phyloP scores from a whole-genome alignment of 2,888 invertebrate species.

The Cheilosia pagana region DNA sequence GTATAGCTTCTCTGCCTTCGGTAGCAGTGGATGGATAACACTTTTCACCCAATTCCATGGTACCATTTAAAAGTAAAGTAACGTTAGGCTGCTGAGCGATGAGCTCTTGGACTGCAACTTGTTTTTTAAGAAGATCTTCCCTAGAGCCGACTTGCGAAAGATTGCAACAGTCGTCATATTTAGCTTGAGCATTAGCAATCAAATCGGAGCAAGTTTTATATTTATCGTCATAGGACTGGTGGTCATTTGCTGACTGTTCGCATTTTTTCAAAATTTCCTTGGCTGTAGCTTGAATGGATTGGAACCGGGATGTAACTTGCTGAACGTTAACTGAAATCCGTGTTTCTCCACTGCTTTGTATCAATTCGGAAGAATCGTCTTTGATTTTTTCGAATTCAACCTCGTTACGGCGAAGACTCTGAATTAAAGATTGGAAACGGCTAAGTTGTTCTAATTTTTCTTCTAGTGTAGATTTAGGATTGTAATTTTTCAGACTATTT shows the following conservation, averaged over 20 bases:
- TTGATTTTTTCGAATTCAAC: slow-evolving; percentile 93
- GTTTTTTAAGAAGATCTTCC: slow-evolving; percentile 88
- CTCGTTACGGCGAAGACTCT: slow-evolving; percentile 92
- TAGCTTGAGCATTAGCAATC: slow-evolving; percentile 90
- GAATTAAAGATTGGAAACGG: slow-evolving; percentile 93
- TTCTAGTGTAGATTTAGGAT: slow-evolving; percentile 91
- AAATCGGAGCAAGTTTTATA: slow-evolving; percentile 93
- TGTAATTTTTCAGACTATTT: slow-evolving; percentile 92
- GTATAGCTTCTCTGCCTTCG: slow-evolving; percentile 93
- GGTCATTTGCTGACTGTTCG: slow-evolving; percentile 93
- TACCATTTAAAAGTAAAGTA: slow-evolving; percentile 90
- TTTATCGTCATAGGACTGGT: slow-evolving; percentile 91
- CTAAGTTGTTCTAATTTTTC: slow-evolving; percentile 95
- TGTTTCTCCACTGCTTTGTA: slow-evolving; percentile 93
- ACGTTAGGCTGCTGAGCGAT: slow-evolving; percentile 90
- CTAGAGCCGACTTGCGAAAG: slow-evolving; percentile 87
- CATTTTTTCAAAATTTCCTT: slow-evolving; percentile 96
- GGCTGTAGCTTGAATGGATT: slow-evolving; percentile 93
- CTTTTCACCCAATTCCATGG: slow-evolving; percentile 94
- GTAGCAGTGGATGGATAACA: slow-evolving; percentile 93
- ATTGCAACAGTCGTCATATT: slow-evolving; percentile 88
- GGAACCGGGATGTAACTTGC: slow-evolving; percentile 94
- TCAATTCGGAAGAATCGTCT: slow-evolving; percentile 93
- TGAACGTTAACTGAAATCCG: slow-evolving; percentile 94
- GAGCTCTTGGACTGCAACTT: slow-evolving; percentile 89